Evolutionary conservation across 2,888 invertebrate genomes (phyloP), one percentile per base, ranked within the genome.

Genomic region (Aleiodes alternator): DNA sequence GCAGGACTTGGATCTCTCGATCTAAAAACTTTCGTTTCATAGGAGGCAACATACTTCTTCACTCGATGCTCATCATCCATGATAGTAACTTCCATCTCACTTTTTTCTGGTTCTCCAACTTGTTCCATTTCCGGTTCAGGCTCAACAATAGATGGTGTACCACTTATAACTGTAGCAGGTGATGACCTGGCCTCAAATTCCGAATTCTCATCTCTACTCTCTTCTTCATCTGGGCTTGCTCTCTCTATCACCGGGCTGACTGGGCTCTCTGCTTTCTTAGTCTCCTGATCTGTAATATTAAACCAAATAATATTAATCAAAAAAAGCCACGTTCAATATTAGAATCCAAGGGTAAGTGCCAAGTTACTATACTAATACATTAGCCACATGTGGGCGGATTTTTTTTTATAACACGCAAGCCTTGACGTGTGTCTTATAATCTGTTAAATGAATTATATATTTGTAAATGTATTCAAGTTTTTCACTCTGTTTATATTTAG

Each of bases 21-120:
- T 55, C 83, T 83, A 7, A 88, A 69, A 6, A 89, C 84, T 69
- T 88, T 87, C 7, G 88, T 86, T 76, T 89, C 88, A 75, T 89
- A 89, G 12, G 89, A 87, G 12, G 87, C 87, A 71, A 89, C 85
- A 73, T 86, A 87, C 69, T 89, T 89, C 79, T 89, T 89, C 55
- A 88, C 87, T 48, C 84, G 81, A 64, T 84, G 85, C 61, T 89
- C 87, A 31, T 86, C 87, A 76, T 84, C 85, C 80, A 85, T 86
- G 43, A 88, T 84, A 34, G 87, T 88, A 48, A 87, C 83, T 73
- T 86, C 87, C 43, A 87, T 80, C 64, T 89, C 87, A 72, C 85
- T 80, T 43, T 84, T 83, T 76, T 86, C 87, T 53, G 83, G 80
- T 48, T 76, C 50, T 68, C 78, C 81, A 1, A 86, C 83, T 23